A percentile compares a stretch with the other conserved stretches of the same genome.
Conservation (phyloP, 1,140 invertebrate genomes). For the Caenorhabditis elegans region DNA sequence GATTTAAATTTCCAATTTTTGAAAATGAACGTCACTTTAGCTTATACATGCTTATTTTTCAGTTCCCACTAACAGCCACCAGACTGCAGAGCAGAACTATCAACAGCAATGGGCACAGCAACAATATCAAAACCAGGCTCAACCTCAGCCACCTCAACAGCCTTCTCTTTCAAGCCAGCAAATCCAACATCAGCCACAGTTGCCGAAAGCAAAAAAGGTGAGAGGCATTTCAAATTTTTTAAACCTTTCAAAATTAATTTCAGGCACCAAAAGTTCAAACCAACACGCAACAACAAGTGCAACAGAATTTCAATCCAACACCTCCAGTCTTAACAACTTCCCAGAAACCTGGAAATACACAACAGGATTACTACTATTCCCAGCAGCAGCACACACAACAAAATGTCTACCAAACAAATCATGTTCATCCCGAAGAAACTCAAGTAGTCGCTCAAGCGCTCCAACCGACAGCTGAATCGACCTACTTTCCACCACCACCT, state of each 20-base stretch:
- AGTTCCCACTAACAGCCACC: not conserved
- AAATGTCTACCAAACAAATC: no score
- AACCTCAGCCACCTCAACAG: not conserved
- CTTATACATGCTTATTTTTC: not conserved
- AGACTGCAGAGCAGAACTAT: not conserved
- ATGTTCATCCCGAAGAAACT: no score
- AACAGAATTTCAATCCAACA: no score
- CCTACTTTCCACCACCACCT: not conserved
- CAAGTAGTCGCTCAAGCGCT: no score
- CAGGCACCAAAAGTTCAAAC: not conserved
- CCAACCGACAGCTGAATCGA: no score
- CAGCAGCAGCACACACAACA: not conserved
- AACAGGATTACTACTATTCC: no score
- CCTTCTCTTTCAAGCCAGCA: not conserved
- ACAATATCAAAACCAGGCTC: not conserved
- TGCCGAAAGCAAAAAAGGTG: not conserved
- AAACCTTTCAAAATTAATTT: not conserved
- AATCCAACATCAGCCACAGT: not conserved
- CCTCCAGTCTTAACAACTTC: not conserved
- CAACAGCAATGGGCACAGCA: not conserved
- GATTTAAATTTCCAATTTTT: no score
- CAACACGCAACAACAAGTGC: no score
- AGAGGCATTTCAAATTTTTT: not conserved
- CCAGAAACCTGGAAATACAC: no score
- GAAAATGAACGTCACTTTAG: no score